Base-by-base conservation (phyloP, 2,888 invertebrate genomes). In the Acronicta leporina region DNA sequence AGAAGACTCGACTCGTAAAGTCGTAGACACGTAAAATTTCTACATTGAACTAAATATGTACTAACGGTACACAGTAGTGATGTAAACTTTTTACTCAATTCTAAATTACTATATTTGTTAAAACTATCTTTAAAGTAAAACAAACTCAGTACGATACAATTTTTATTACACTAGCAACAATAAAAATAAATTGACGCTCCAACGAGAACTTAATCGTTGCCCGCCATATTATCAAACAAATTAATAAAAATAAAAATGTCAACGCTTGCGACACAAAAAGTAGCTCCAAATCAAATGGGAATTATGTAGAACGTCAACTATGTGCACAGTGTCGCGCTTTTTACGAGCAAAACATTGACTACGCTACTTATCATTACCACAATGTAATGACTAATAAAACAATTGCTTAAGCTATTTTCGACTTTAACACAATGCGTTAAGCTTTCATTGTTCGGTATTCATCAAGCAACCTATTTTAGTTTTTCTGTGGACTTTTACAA, bases 181-280 rank as follows among this genome's bases (percentile, higher is more conserved):
- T 79, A 76, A 79, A 77, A 78, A 75, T 68, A 70, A 79, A 76
- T 79, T 77, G 71, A 58, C 50, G 59, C 49, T 57, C 59, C 71
- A 71, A 73, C 74, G 65, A 68, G 71, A 70, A 73, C 75, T 73
- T 71, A 77, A 71, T 75, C 57, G 77, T 56, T 73, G 73, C 68
- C 75, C 75, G 72, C 75, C 73, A 79, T 77, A 74, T 75, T 78
- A 81, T 83, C 80, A 86, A 88, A 89, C 89, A 87, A 85, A 93
- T 92, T 92, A 87, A 92, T 91, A 88, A 88, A 87, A 91, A 92
- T 93, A 92, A 92, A 92, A 91, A 88, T 84, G 88, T 91, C 89
- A 88, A 83, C 86, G 81, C 80, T 71, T 70, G 73, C 77, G 44
- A 62, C 69, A 85, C 77, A 83, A 82, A 84, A 82, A 84, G 80